These are phyloP conservation scores for Agrotis ipsilon DNA, from an alignment of 2,888 invertebrate species.

Conservation along the genomic window DNA sequence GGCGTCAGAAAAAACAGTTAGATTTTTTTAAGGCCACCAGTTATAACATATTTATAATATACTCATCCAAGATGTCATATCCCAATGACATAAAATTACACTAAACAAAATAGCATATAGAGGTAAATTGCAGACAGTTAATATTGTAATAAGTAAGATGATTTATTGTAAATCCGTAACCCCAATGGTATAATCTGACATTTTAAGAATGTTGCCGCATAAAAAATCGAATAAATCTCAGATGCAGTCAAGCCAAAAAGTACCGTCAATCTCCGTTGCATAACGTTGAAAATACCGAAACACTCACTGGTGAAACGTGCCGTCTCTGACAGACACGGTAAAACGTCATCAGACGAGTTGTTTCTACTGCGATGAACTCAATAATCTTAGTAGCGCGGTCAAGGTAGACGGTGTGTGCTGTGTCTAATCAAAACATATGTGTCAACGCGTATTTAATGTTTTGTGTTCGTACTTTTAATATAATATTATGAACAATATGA, in stretches of 20 bases:
- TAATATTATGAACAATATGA: slow-evolving; percentile 34
- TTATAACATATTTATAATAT: not conserved
- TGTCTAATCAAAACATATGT: slow-evolving; percentile 38
- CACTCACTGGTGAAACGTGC: slow-evolving; percentile 16
- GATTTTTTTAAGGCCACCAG: not conserved
- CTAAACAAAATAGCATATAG: too few relatives aligned
- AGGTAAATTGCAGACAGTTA: too few relatives aligned
- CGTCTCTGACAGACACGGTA: not conserved
- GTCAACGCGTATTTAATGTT: slow-evolving; percentile 42
- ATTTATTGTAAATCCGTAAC: not conserved
- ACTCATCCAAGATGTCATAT: too few relatives aligned
- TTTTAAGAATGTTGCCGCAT: not conserved
- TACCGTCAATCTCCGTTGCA: rapidly evolving
- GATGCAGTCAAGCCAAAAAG: slow-evolving; percentile 23
- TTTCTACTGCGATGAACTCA: slow-evolving; percentile 35
- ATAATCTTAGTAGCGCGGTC: slow-evolving; percentile 59
- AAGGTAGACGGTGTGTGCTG: slow-evolving; percentile 54
- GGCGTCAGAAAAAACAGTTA: too few relatives aligned
- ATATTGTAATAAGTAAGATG: too few relatives aligned
- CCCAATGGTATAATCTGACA: not conserved
- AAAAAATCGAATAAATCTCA: not conserved
- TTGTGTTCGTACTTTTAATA: slow-evolving; percentile 15
- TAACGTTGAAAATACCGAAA: slow-evolving; percentile 34
- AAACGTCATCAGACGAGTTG: slow-evolving; percentile 13
- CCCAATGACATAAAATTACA: too few relatives aligned